Evolutionary conservation across 2,797 vertebrate genomes (phyloP), one percentile per base, ranked within the genome.

Genomic region (Carduelis carduelis): DNA sequence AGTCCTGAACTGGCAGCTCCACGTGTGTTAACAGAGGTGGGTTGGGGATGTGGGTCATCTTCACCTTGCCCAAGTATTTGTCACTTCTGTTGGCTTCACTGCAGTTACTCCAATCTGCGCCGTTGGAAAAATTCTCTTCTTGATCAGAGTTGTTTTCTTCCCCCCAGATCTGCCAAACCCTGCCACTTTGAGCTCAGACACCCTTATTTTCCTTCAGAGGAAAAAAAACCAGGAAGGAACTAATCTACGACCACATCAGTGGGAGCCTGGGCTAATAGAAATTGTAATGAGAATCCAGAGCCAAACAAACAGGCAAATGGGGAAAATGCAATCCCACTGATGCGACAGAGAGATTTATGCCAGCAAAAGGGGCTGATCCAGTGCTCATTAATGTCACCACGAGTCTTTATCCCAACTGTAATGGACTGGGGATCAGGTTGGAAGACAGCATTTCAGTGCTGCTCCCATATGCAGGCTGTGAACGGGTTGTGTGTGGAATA

Each of bases 341-440:
- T 12, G 79, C n/a, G 6, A 14, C 0, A 18, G 87, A 50, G 90
- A 93, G 84, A 87, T 89, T 95, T 94, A 60, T 60, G 72, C 82
- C 13, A 37, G 84, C 83, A 71, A 35, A 35, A 81, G 89, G 90
- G 90, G 84, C 77, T 35, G 78, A 92, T 95, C 72, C 70, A 41
- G 63, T 3, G 44, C 95, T 95, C 85, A 20, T 94, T 89, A 84
- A 66, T 15, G 74, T 92, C 93, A 72, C 71, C 66, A 28, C 26
- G 16, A 87, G 88, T 79, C 93, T 89, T 89, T 87, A 83, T 83
- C 80, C 85, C 61, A 82, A 49, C 90, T 27, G 78, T 75, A 78
- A 91, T 71, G 90, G 87, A 72, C 72, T 88, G 89, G 69, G 90
- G 78, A 75, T 91, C 27, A 4, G 82, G 39, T 69, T 65, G 66